Evolutionary conservation across 1,140 invertebrate genomes (phyloP).

Genomic region (Euwallacea fornicatus): DNA sequence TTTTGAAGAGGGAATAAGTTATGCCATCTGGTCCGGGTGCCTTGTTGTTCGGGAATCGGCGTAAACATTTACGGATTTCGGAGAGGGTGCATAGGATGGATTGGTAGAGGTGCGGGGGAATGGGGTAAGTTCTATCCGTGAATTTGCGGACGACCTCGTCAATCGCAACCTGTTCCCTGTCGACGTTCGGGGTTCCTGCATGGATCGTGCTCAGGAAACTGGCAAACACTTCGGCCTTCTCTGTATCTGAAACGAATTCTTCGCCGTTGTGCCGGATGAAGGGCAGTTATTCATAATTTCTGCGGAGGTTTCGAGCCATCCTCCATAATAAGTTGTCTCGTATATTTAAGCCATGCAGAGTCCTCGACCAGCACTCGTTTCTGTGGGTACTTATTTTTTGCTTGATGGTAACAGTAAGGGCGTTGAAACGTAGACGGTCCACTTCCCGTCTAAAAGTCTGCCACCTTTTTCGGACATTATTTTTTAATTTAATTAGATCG

Average conservation of each 20-base stretch:
- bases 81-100: neutral
- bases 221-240: neutral
- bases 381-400: no score
- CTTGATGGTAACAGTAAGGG: no score
- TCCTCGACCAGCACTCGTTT: neutral
- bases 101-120: neutral
- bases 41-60: constrained; percentile 33
- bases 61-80: neutral
- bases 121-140: no score
- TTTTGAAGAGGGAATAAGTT: constrained; percentile 40
- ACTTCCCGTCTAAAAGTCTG: no score
- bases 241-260: neutral
- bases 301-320: neutral
- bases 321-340: neutral
- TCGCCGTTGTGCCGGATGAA: neutral
- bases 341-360: neutral
- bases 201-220: no score
- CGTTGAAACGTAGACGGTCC: no score
- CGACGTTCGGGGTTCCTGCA: no score
- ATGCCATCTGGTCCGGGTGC: constrained; percentile 48
- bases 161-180: no score
- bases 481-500: no score
- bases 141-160: no score
- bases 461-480: no score
- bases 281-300: neutral